These are phyloP conservation scores for Paramormyrops kingsleyae DNA, from an alignment of 2,113 vertebrate genomes.

Conservation along the genomic window DNA sequence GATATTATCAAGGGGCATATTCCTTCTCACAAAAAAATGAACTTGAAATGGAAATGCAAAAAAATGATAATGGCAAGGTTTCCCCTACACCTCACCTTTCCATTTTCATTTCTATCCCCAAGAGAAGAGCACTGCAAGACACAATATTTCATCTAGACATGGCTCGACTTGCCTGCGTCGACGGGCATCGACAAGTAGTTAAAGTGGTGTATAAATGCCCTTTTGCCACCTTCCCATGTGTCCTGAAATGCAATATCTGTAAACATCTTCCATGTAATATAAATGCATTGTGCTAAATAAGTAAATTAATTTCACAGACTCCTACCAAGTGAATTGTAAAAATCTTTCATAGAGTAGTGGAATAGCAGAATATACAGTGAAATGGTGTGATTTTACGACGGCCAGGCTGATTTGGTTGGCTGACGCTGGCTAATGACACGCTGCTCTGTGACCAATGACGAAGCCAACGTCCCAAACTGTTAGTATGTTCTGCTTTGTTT, in stretches of 20 bases:
- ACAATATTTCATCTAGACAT: constrained; percentile 4
- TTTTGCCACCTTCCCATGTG: background rate
- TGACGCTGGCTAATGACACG: background rate
- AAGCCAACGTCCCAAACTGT: background rate
- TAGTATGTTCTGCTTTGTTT: background rate
- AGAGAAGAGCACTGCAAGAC: background rate
- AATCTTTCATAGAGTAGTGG: background rate
- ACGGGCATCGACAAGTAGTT: background rate
- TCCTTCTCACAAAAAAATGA: background rate
- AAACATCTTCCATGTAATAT: background rate
- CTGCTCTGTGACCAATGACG: background rate
- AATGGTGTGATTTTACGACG: background rate
- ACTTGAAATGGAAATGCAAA: constrained; percentile 4
- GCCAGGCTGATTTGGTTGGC: background rate
- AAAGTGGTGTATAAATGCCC: background rate
- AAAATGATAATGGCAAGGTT: background rate
- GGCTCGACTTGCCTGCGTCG: background rate
- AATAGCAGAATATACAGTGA: background rate
- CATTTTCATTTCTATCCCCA: background rate
- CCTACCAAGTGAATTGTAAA: background rate
- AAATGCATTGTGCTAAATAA: background rate
- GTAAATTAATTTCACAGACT: background rate
- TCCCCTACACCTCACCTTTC: constrained; percentile 5
- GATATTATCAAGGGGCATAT: background rate
- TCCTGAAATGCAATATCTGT: background rate